Conservation (phyloP, 2,797 vertebrate species). For the Eidolon dupreanum region DNA sequence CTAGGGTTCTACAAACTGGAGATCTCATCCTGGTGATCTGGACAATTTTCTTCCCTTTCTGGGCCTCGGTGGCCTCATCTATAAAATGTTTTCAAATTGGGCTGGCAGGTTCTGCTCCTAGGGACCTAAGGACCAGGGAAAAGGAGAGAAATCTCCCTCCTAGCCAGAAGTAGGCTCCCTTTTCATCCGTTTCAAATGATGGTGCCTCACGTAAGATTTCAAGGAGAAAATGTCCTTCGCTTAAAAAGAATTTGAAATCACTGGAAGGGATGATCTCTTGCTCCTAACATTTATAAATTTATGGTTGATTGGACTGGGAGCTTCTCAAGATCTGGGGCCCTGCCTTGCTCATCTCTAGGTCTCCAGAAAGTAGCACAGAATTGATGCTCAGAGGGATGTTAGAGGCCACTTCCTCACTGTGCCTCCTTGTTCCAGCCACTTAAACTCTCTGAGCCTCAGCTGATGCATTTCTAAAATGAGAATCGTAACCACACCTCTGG, state of each 20-base stretch:
- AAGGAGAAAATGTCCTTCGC: background rate
- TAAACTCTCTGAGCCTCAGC: background rate
- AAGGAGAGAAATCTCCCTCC: background rate
- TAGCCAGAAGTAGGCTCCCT: background rate
- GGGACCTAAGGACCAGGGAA: background rate
- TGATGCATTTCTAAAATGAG: background rate
- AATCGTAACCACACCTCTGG: rapidly evolving
- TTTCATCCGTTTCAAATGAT: background rate
- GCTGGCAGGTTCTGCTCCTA: background rate
- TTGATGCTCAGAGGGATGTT: rapidly evolving
- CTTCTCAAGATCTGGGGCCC: background rate
- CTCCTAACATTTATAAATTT: background rate
- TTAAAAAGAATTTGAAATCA: background rate
- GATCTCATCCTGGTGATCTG: background rate
- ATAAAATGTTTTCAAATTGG: background rate
- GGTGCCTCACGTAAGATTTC: background rate
- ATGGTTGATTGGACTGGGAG: no score
- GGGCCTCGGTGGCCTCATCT: background rate
- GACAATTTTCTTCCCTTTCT: background rate
- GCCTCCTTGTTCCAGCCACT: background rate
- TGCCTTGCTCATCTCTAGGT: background rate
- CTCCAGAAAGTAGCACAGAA: background rate
- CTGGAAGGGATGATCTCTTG: background rate
- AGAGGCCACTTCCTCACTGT: background rate
- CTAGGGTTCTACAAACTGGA: background rate